These are phyloP conservation scores for Cyrtonyx montezumae DNA, from an alignment of 2,113 vertebrate species.

Conservation along the genomic window DNA sequence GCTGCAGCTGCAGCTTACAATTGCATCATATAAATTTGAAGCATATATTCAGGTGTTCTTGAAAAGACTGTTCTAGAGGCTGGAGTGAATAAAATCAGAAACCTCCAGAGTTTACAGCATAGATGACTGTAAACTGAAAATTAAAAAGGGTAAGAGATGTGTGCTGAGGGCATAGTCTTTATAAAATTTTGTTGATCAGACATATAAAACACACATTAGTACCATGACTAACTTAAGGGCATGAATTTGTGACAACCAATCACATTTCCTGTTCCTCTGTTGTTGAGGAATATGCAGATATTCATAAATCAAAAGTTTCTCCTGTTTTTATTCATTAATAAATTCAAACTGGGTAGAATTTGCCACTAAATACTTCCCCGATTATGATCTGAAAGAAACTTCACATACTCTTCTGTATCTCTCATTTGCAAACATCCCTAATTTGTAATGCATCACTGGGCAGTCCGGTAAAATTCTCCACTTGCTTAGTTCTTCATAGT, in stretches of 20 bases:
- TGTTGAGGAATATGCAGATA: neutral
- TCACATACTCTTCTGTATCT: neutral
- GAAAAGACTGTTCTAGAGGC: neutral
- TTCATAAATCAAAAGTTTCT: neutral
- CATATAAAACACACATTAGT: neutral
- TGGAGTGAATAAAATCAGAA: neutral
- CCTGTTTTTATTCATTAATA: neutral
- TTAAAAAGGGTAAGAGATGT: neutral
- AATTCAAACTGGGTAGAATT: neutral
- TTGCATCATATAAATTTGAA: neutral
- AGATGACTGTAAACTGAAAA: neutral
- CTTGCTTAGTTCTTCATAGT: neutral
- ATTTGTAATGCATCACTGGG: neutral
- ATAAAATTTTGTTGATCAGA: neutral
- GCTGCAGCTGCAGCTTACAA: neutral
- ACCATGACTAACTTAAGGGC: neutral
- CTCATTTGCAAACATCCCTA: neutral
- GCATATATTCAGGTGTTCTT: neutral
- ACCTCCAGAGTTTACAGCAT: neutral
- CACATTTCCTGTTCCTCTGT: neutral
- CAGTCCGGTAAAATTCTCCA: neutral
- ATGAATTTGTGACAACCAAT: neutral
- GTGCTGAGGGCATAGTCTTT: neutral
- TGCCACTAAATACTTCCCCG: neutral
- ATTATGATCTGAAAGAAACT: neutral